phyloP scores from a whole-genome alignment of 2,888 invertebrate species.

The Cremastinae sp. region DNA sequence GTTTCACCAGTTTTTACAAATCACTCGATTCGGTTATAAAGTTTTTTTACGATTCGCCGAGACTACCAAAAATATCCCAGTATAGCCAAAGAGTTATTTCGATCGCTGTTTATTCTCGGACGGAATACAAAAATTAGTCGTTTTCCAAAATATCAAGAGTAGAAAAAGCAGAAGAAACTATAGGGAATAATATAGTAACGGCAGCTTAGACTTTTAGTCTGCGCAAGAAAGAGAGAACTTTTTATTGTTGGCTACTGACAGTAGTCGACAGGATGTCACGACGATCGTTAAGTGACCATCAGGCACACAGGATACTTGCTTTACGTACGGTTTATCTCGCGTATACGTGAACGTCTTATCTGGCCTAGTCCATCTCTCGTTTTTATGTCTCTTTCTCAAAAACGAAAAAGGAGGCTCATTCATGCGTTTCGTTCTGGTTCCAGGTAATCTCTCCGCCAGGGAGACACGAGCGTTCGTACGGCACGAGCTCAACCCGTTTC shows the following conservation, averaged over 20 bases:
- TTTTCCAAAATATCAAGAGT: background rate
- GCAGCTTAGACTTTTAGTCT: slow-evolving; percentile 19
- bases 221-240: slow-evolving; percentile 19
- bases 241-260: slow-evolving; percentile 52
- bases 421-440: slow-evolving; percentile 54
- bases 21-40: too few species aligned
- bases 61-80: too few species aligned
- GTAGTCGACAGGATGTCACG: slow-evolving; percentile 50
- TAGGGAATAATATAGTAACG: background rate
- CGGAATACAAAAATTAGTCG: background rate
- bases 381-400: slow-evolving; percentile 36
- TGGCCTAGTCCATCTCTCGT: slow-evolving; percentile 45
- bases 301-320: slow-evolving; percentile 20
- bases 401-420: slow-evolving; percentile 55
- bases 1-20: too few species aligned
- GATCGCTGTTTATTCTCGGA: background rate
- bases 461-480: slow-evolving; percentile 46
- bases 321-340: background rate
- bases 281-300: slow-evolving; percentile 48
- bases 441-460: slow-evolving; percentile 41
- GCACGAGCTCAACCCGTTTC: slow-evolving; percentile 61
- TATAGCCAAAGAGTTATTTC: background rate
- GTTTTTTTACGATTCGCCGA: too few species aligned
- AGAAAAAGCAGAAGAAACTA: background rate
- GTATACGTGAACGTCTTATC: slow-evolving; percentile 37